phyloP scores from a whole-genome alignment of 2,113 vertebrate genomes.

The Onychorhynchus coronatus region DNA sequence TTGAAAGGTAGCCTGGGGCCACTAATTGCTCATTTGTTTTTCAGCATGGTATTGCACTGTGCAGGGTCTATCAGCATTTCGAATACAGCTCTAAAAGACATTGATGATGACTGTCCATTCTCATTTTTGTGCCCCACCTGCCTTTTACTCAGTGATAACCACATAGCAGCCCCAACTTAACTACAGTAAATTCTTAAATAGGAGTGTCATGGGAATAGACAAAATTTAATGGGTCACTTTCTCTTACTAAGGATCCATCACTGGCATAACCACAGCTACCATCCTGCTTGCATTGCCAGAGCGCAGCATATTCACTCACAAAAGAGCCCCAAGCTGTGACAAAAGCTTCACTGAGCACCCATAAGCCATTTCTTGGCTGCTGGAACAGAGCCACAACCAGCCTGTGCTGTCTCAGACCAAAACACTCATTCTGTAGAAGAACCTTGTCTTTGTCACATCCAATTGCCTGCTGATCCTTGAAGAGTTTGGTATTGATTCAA shows the following conservation, averaged over 20 bases:
- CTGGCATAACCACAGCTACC: not conserved
- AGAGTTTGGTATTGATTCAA: not conserved
- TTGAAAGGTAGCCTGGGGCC: not conserved
- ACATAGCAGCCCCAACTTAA: not conserved
- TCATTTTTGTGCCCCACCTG: not conserved
- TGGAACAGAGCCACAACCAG: not conserved
- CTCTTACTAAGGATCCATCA: not conserved
- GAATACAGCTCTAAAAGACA: not conserved
- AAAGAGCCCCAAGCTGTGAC: not conserved
- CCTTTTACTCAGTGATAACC: not conserved
- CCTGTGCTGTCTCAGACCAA: not conserved
- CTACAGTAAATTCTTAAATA: not conserved
- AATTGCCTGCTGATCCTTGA: not conserved
- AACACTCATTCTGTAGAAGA: not conserved
- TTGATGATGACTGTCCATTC: not conserved
- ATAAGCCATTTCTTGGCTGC: rapidly evolving
- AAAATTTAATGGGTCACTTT: not conserved
- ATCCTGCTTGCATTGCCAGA: not conserved
- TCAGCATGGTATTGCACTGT: not conserved
- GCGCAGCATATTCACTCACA: not conserved
- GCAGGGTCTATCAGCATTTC: not conserved
- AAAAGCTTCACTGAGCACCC: not conserved
- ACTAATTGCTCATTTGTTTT: not conserved
- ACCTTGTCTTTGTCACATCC: not conserved
- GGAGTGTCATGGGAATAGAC: not conserved